A percentile compares a stretch with the other conserved stretches of the same genome.
Conservation (phyloP, 2,888 invertebrate genomes). For the Melanostoma mellinum region DNA sequence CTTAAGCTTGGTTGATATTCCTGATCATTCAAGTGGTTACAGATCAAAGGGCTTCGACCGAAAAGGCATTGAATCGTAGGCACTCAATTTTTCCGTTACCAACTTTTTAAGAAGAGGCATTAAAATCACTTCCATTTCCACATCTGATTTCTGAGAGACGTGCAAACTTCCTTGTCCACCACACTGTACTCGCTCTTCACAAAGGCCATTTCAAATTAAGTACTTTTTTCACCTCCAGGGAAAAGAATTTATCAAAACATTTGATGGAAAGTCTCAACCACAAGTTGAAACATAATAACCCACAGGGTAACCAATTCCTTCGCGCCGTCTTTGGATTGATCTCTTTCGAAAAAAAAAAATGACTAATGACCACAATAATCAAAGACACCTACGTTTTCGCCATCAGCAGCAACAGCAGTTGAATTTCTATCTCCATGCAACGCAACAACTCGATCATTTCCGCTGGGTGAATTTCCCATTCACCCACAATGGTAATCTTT, state of each 20-base stretch:
- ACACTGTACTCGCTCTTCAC: constrained; percentile 13
- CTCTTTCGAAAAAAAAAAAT: constrained; percentile 11
- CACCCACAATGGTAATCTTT: constrained; percentile 18
- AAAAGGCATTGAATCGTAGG: too few relatives aligned
- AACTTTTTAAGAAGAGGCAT: too few relatives aligned
- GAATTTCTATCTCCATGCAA: constrained; percentile 35
- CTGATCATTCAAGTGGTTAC: too few relatives aligned
- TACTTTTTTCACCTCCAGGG: constrained; percentile 44
- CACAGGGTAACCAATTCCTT: constrained; percentile 25
- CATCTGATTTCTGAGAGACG: not conserved
- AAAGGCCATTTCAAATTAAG: constrained; percentile 22
- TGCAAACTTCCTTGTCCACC: not conserved
- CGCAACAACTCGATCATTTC: constrained; percentile 43
- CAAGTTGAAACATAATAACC: constrained; percentile 64
- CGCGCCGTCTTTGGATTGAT: constrained; percentile 42
- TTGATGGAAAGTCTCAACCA: constrained; percentile 51
- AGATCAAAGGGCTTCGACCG: too few relatives aligned
- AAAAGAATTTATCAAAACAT: constrained; percentile 8
- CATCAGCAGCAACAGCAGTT: constrained; percentile 33
- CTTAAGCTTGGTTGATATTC: too few relatives aligned
- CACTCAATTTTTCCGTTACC: too few relatives aligned
- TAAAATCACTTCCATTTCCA: too few relatives aligned
- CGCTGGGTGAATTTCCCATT: constrained; percentile 58
- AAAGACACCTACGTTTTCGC: constrained; percentile 62
- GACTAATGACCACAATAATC: constrained; percentile 67